A percentile compares a stretch with the other conserved stretches of the same genome.
Conservation (phyloP, 1,140 invertebrate genomes). For the Philaenus spumarius region DNA sequence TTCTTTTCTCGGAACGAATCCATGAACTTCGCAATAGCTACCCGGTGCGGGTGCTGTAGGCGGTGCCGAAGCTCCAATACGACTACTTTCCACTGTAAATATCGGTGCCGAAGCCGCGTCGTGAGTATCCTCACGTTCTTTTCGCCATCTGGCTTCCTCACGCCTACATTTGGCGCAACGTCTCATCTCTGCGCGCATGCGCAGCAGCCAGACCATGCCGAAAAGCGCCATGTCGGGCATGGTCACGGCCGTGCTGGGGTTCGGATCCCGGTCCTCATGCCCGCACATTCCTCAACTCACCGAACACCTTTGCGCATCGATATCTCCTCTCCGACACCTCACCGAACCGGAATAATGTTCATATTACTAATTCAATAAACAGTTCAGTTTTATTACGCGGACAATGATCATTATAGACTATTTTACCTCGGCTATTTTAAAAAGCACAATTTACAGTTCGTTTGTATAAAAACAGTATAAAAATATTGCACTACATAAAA, state of each 20-base stretch:
- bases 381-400: too few species aligned
- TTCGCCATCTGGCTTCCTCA: conserved; percentile 6
- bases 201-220: conserved; percentile 74
- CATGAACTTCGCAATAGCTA: conserved; percentile 53
- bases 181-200: conserved; percentile 65
- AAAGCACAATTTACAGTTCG: too few species aligned
- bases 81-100: conserved; percentile 18
- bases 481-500: too few species aligned
- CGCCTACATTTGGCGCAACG: conserved; percentile 59
- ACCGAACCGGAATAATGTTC: too few species aligned
- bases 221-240: conserved; percentile 61
- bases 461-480: too few species aligned
- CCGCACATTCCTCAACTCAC: conserved; percentile 15
- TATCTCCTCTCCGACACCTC: too few species aligned
- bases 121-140: conserved; percentile 40
- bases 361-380: too few species aligned
- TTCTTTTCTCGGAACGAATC: conserved; percentile 50
- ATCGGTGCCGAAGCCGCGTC: conserved; percentile 23
- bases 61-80: conserved; percentile 30
- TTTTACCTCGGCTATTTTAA: too few species aligned
- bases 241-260: neutral
- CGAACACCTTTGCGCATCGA: too few species aligned
- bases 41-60: conserved; percentile 33
- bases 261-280: conserved; percentile 5
- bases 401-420: too few species aligned